Percentiles rank a stretch among this genome's conserved stretches.
Conservation (phyloP, 2,888 invertebrate genomes). For the Entomobrya proxima region DNA sequence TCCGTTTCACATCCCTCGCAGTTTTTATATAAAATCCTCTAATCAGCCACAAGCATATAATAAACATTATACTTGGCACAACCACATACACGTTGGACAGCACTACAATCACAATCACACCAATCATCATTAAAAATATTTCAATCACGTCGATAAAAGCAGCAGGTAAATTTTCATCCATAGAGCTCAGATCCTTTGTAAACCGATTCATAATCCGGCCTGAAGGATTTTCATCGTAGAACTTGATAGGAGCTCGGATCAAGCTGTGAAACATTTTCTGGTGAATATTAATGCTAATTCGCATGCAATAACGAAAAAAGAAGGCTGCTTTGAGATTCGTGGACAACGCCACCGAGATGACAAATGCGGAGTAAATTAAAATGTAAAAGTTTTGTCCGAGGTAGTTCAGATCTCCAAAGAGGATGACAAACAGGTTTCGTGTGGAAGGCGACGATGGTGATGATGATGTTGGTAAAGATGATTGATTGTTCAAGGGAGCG, state of each 20-base stretch:
- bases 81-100: constrained; percentile 77
- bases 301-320: constrained; percentile 77
- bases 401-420: constrained; percentile 32
- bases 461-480: background rate
- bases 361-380: constrained; percentile 77
- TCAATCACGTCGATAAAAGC: constrained; percentile 75
- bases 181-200: constrained; percentile 88
- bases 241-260: constrained; percentile 77
- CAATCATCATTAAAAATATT: constrained; percentile 83
- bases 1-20: constrained; percentile 60
- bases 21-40: constrained; percentile 60
- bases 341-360: constrained; percentile 69
- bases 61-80: constrained; percentile 43
- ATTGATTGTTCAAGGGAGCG: background rate
- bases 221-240: constrained; percentile 73
- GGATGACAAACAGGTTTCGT: background rate
- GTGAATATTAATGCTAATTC: constrained; percentile 78
- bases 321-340: constrained; percentile 58
- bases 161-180: constrained; percentile 84
- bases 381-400: constrained; percentile 76
- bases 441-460: background rate
- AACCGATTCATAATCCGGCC: constrained; percentile 87
- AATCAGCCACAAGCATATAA: constrained; percentile 46
- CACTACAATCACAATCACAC: constrained; percentile 78
- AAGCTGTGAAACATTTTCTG: constrained; percentile 79